Conservation (phyloP, 92 coral and sea anemone genomes). For the Muricea muricata region DNA sequence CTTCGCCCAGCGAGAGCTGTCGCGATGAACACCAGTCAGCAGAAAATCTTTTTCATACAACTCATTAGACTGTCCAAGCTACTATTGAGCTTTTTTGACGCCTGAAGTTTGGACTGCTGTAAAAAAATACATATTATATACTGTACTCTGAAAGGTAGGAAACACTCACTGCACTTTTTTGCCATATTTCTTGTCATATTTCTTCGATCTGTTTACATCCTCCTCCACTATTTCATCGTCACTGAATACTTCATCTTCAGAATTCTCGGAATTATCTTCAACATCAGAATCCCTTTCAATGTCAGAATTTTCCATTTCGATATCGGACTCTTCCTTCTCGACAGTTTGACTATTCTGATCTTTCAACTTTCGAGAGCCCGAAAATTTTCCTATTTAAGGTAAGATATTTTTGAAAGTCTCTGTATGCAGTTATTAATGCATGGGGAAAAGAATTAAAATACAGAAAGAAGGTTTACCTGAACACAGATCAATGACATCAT, state of each 20-base stretch:
- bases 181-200: conserved; percentile 68
- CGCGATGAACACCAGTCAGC: too few relatives aligned
- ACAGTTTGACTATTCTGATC: conserved; percentile 16
- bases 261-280: conserved; percentile 41
- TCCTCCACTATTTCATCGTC: conserved; percentile 49
- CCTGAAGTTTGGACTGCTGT: too few relatives aligned
- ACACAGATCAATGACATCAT: conserved; percentile 13
- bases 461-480: conserved; percentile 15
- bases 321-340: not conserved
- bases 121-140: not conserved
- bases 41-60: too few relatives aligned
- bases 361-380: conserved; percentile 10
- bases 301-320: conserved; percentile 1
- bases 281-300: not conserved
- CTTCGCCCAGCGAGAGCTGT: too few relatives aligned
- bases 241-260: conserved; percentile 50
- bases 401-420: too few relatives aligned
- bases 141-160: too few relatives aligned
- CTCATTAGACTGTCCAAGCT: too few relatives aligned
- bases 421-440: not conserved
- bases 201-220: conserved; percentile 65
- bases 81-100: too few relatives aligned
- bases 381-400: conserved; percentile 5
- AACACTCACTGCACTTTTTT: conserved; percentile 36
- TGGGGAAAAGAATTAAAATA: not conserved